Percentiles rank a stretch among this genome's conserved stretches.
Conservation (phyloP, 2,113 vertebrate genomes). For the Redunca redunca region DNA sequence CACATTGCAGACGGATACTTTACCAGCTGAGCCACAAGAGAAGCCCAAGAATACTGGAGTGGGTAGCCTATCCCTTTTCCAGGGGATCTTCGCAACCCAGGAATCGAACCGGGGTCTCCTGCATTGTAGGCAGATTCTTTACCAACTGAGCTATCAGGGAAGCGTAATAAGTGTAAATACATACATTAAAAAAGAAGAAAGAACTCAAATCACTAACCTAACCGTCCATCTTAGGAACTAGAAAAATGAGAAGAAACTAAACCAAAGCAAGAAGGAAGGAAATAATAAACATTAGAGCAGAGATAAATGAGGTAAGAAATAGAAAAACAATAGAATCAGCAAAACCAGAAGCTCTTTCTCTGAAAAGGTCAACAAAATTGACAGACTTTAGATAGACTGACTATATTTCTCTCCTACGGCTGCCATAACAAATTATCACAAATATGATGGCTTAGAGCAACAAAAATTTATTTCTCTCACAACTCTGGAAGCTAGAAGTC, state of each 20-base stretch:
- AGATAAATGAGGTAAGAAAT: neutral
- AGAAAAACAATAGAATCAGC: neutral
- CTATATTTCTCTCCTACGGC: neutral
- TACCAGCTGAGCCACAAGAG: neutral
- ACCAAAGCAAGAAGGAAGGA: neutral
- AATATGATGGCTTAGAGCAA: neutral
- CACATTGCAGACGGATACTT: accelerated
- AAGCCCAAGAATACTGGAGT: neutral
- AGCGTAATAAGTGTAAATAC: neutral
- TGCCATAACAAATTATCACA: neutral
- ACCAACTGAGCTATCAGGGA: neutral
- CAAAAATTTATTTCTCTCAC: neutral
- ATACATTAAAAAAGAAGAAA: neutral
- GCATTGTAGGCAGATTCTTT: neutral
- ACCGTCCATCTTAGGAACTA: neutral
- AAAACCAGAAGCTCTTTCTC: neutral
- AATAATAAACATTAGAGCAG: neutral
- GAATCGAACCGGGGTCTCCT: neutral
- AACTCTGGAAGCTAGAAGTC: neutral
- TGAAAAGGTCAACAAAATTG: neutral
- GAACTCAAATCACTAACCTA: neutral
- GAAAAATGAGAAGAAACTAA: neutral
- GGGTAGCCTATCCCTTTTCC: neutral
- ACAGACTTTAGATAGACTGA: neutral
- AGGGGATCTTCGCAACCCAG: neutral